A percentile compares a stretch with the other conserved stretches of the same genome.
Evolutionary conservation across 1,140 invertebrate genomes (phyloP).

Genomic region (Penaeus chinensis): DNA sequence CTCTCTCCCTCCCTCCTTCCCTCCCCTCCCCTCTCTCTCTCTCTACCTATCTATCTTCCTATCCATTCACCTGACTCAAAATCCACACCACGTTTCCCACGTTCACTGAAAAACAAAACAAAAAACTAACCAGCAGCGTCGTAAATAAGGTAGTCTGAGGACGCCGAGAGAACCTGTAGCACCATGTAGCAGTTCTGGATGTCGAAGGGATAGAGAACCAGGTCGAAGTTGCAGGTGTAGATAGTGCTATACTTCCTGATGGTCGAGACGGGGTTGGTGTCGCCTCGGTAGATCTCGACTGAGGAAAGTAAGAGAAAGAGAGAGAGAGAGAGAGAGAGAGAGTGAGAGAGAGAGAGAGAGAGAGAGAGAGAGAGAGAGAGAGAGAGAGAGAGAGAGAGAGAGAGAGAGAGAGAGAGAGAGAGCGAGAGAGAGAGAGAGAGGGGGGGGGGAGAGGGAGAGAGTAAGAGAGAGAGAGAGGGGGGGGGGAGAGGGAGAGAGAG

Average conservation of each 20-base stretch:
- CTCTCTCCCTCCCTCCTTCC: no score
- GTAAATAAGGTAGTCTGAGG: conserved; percentile 51
- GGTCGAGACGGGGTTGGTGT: conserved; percentile 44
- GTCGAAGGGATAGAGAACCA: conserved; percentile 57
- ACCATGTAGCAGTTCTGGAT: conserved; percentile 50
- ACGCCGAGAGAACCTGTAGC: conserved; percentile 47
- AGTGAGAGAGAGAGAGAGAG: background rate
- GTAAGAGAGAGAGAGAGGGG: background rate
- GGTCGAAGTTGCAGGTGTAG: conserved; percentile 54
- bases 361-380: background rate
- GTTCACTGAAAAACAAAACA: no score
- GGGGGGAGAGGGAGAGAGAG: no score
- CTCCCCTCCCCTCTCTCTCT: no score
- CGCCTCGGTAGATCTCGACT: conserved; percentile 46
- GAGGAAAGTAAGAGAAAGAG: background rate
- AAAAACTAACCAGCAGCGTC: conserved; percentile 6
- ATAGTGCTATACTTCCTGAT: conserved; percentile 50
- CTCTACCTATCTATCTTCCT: no score
- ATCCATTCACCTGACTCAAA: conserved; percentile 24
- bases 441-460: no score
- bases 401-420: background rate
- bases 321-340: background rate
- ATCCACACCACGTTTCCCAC: conserved; percentile 30
- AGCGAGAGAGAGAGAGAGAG: background rate
- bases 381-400: background rate